Evolutionary conservation across 1,140 invertebrate species (phyloP).

Genomic region (Zophobas morio): DNA sequence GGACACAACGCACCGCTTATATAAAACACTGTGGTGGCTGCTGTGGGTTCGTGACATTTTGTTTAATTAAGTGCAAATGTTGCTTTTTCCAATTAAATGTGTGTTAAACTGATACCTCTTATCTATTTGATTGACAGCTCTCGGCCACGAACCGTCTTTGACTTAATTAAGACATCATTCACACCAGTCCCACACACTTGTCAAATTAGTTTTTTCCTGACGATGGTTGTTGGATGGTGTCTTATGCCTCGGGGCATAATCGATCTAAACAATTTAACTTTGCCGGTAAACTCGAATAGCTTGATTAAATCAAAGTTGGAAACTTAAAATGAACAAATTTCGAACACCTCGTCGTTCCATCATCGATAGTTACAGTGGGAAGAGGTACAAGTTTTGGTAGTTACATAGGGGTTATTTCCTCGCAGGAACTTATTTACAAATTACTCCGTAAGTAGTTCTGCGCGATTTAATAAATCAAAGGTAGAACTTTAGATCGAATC

Average conservation of each 20-base stretch:
- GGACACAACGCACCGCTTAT: constrained; percentile 40
- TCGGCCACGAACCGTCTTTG: constrained; percentile 7
- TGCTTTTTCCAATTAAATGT: constrained; percentile 7
- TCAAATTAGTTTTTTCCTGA: constrained; percentile 29
- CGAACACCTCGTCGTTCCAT: constrained; percentile 35
- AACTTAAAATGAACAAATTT: constrained; percentile 39
- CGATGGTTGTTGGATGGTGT: constrained; percentile 13
- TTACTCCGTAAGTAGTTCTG: background rate
- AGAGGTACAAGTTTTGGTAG: constrained; percentile 26
- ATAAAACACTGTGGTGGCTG: constrained; percentile 35
- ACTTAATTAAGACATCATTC: constrained; percentile 38
- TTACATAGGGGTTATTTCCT: constrained; percentile 13
- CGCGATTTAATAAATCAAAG: constrained; percentile 16
- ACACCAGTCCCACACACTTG: constrained; percentile 26
- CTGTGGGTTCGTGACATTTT: constrained; percentile 12
- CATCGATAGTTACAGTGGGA: constrained; percentile 25
- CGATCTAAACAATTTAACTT: constrained; percentile 37
- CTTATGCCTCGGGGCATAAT: constrained; percentile 7
- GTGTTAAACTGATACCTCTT: background rate
- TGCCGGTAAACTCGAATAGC: constrained; percentile 15
- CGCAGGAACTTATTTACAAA: constrained; percentile 9
- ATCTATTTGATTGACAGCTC: constrained; percentile 10
- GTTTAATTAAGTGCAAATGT: constrained; percentile 32
- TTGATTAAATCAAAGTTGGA: constrained; percentile 42
- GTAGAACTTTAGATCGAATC: background rate